A percentile compares a stretch with the other conserved stretches of the same genome.
phyloP scores from a whole-genome alignment of 2,797 vertebrate genomes.

The Enteromius treurensis region DNA sequence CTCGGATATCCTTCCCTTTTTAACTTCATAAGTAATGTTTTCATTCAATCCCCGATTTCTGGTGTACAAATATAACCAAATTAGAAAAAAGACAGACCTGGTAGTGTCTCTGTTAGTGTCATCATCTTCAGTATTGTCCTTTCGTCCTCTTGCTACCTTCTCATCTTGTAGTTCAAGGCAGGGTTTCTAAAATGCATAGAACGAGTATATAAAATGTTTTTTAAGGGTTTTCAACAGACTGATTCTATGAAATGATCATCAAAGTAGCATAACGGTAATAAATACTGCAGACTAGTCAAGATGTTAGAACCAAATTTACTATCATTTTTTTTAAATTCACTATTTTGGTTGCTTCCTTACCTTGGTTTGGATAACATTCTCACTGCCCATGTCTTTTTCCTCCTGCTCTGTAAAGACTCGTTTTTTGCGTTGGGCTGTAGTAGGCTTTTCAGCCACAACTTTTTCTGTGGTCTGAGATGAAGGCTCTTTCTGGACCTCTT shows the following conservation, averaged over 20 bases:
- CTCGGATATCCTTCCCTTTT: not conserved
- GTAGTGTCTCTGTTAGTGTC: conserved; percentile 65
- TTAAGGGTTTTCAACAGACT: not conserved
- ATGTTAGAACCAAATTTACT: not conserved
- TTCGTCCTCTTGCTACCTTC: conserved; percentile 27
- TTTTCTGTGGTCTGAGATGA: conserved; percentile 51
- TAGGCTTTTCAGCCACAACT: conserved; percentile 48
- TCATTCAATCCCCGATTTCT: not conserved
- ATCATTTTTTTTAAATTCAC: not conserved
- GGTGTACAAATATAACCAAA: not conserved
- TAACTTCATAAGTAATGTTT: not conserved
- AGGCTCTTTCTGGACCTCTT: conserved; percentile 55
- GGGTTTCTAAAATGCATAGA: conserved; percentile 60
- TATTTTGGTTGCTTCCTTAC: conserved; percentile 60
- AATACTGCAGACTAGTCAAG: not conserved
- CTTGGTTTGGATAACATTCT: conserved; percentile 61
- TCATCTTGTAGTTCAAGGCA: conserved; percentile 47
- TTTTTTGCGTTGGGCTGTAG: conserved; percentile 60
- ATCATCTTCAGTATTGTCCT: conserved; percentile 59
- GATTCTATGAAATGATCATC: not conserved
- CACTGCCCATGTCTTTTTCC: conserved; percentile 53
- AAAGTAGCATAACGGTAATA: not conserved
- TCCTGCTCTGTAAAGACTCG: conserved; percentile 46
- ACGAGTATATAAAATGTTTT: not conserved
- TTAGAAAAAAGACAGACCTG: conserved; percentile 67